Conservation (phyloP, 2,888 invertebrate species). For the Penaeus monodon region DNA sequence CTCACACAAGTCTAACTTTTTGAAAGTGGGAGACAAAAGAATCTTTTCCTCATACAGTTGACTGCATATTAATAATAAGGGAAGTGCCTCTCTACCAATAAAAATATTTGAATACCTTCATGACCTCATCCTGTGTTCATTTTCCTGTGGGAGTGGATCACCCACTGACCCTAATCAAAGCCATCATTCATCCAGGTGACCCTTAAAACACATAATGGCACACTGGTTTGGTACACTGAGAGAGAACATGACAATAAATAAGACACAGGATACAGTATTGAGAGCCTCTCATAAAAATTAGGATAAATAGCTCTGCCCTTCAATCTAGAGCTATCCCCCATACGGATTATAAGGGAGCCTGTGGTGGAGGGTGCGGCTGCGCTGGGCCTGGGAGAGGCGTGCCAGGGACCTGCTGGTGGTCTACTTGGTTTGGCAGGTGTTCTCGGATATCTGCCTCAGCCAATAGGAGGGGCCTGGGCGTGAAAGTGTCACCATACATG, state of each 20-base stretch:
- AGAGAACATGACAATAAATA: constrained; percentile 15
- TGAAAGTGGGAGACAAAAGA: too few relatives aligned
- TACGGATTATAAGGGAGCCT: constrained; percentile 28
- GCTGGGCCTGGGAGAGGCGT: constrained; percentile 1
- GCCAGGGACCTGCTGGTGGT: not conserved
- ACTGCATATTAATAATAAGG: too few relatives aligned
- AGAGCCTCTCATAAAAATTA: not conserved
- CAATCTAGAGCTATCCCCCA: not conserved
- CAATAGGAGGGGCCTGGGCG: constrained; percentile 73
- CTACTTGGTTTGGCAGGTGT: not conserved
- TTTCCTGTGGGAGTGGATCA: too few relatives aligned
- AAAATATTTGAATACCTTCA: too few relatives aligned
- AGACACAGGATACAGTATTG: constrained; percentile 15
- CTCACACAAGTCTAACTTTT: not conserved
- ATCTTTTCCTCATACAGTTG: too few relatives aligned
- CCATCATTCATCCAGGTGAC: not conserved
- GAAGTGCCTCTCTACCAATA: too few relatives aligned
- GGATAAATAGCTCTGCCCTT: not conserved
- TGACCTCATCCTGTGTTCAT: too few relatives aligned
- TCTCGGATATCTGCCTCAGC: constrained; percentile 65
- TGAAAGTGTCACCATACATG: constrained; percentile 75
- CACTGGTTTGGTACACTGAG: constrained; percentile 9
- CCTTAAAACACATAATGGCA: not conserved
- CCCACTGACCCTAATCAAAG: not conserved
- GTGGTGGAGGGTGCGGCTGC: not conserved